Percentiles rank a stretch among this genome's conserved stretches.
phyloP scores from a whole-genome alignment of 2,113 vertebrate genomes.

The Stictonetta naevosa region DNA sequence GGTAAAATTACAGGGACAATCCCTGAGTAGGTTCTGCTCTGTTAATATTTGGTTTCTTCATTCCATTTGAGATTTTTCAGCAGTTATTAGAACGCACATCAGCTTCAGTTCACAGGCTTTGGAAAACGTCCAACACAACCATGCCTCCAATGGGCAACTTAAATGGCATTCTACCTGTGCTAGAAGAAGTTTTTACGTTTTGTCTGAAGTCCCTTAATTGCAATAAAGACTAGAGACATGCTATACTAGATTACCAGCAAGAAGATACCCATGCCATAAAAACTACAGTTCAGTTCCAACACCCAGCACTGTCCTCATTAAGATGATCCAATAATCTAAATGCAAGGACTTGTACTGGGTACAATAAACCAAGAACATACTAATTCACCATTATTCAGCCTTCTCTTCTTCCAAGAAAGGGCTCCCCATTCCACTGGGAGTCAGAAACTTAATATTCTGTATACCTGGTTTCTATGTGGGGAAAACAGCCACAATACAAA shows the following conservation, averaged over 20 bases:
- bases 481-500: background rate
- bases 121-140: background rate
- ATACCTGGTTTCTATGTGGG: background rate
- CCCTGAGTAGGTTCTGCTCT: background rate
- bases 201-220: background rate
- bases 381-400: background rate
- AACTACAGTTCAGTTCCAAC: background rate
- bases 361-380: background rate
- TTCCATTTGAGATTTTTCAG: background rate
- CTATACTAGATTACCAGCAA: background rate
- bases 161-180: background rate
- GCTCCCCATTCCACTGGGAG: background rate
- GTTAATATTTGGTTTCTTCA: background rate
- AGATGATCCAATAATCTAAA: background rate
- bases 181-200: background rate
- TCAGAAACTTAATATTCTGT: background rate
- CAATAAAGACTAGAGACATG: background rate
- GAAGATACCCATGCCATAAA: background rate
- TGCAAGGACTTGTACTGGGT: background rate
- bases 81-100: background rate
- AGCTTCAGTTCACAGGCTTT: background rate
- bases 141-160: background rate
- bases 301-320: background rate
- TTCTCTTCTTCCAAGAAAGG: background rate
- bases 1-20: background rate